These are phyloP conservation scores for Parauchenoglanis punctatus DNA, from an alignment of 2,797 vertebrate genomes.

Conservation along the genomic window DNA sequence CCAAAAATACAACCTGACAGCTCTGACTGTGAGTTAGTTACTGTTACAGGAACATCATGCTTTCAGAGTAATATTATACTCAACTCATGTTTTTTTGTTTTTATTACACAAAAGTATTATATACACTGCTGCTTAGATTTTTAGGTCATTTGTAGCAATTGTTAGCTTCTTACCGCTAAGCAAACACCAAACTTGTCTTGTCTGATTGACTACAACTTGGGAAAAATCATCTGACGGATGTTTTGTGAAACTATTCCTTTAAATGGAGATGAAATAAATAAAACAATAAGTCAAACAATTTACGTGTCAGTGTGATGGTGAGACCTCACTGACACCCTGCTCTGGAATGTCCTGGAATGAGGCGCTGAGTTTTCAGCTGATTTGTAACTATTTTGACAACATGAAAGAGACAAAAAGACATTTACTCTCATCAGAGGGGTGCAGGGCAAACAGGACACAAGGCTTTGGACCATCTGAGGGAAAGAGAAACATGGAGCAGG, in stretches of 20 bases:
- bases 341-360: constrained; percentile 5
- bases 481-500: constrained; percentile 82
- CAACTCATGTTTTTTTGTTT: background rate
- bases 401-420: constrained; percentile 53
- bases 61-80: background rate
- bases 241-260: background rate
- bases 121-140: background rate
- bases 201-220: background rate
- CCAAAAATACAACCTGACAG: background rate
- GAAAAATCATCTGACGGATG: background rate
- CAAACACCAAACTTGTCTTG: background rate
- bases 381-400: constrained; percentile 58
- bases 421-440: constrained; percentile 82
- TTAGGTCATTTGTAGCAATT: background rate
- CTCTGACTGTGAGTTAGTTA: background rate
- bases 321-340: background rate
- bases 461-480: constrained; percentile 76
- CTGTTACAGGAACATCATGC: background rate
- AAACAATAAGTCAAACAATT: background rate
- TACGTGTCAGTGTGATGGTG: background rate
- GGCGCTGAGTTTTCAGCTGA: constrained; percentile 38
- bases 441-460: constrained; percentile 84
- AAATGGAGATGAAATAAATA: background rate
- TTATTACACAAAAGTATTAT: background rate
- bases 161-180: background rate